Percentiles rank a stretch among this genome's conserved stretches.
Conservation (phyloP, 92 coral and sea anemone species). For the Actinernus sp. region DNA sequence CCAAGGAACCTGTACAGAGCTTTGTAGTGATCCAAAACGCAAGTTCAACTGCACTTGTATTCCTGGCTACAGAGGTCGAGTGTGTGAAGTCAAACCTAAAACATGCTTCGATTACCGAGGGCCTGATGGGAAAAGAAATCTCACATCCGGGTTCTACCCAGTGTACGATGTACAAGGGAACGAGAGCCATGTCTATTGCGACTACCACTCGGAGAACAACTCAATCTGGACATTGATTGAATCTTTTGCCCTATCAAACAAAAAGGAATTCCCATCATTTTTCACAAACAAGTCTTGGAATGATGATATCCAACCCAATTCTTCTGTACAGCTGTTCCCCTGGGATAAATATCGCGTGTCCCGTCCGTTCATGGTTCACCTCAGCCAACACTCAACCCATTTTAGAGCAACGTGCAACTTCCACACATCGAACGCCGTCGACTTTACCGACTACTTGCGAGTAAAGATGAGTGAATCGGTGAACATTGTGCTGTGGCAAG, state of each 20-base stretch:
- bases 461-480: conserved; percentile 2
- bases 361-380: conserved; percentile 12
- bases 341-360: conserved; percentile 53
- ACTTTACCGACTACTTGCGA: conserved; percentile 11
- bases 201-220: conserved; percentile 14
- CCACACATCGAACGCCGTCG: conserved; percentile 25
- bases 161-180: conserved; percentile 6
- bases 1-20: conserved; percentile 33
- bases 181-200: conserved; percentile 15
- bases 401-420: conserved; percentile 39
- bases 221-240: conserved; percentile 36
- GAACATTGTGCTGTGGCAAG: background rate
- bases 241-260: conserved; percentile 11
- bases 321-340: no score
- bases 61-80: conserved; percentile 13
- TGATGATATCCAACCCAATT: conserved; percentile 8
- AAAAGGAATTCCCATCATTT: conserved; percentile 1
- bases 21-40: conserved; percentile 15
- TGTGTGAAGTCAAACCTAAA: conserved; percentile 22
- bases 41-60: conserved; percentile 21
- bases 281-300: conserved; percentile 18
- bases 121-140: background rate
- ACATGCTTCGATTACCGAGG: conserved; percentile 5
- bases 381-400: conserved; percentile 11
- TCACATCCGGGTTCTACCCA: conserved; percentile 17